A percentile compares a stretch with the other conserved stretches of the same genome.
phyloP scores from a whole-genome alignment of 1,140 invertebrate genomes.

The Scaptomyza hsui region DNA sequence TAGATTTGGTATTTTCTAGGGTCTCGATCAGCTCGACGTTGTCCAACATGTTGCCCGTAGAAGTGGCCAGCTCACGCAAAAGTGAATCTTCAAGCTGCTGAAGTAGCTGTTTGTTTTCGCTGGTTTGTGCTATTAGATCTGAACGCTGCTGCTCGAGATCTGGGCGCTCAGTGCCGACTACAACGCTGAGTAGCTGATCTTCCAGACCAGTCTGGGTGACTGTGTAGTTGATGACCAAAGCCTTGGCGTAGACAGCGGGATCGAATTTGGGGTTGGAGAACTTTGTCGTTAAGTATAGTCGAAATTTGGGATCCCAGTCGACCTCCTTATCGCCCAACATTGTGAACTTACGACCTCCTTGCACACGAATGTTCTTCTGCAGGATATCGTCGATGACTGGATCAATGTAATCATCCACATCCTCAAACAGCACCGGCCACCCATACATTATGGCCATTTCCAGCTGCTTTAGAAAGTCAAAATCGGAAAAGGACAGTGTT shows the following conservation, averaged over 20 bases:
- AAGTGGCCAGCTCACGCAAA: constrained; percentile 91
- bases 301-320: constrained; percentile 94
- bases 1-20: constrained; percentile 94
- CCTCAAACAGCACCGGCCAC: constrained; percentile 93
- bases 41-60: constrained; percentile 95
- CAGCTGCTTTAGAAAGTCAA: constrained; percentile 93
- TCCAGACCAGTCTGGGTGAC: constrained; percentile 92
- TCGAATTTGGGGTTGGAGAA: constrained; percentile 93
- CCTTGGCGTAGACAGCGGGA: constrained; percentile 92
- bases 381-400: constrained; percentile 94
- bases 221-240: constrained; percentile 95
- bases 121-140: constrained; percentile 92
- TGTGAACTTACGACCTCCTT: constrained; percentile 90
- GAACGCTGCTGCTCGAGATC: constrained; percentile 95
- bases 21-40: constrained; percentile 93
- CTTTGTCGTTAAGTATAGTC: constrained; percentile 95
- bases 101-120: constrained; percentile 92
- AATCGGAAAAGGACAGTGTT: constrained; percentile 91
- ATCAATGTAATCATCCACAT: constrained; percentile 96
- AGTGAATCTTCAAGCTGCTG: constrained; percentile 93
- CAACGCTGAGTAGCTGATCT: constrained; percentile 94
- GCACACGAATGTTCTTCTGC: constrained; percentile 91
- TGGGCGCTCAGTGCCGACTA: constrained; percentile 91
- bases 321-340: constrained; percentile 94
- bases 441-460: constrained; percentile 96